phyloP scores from a whole-genome alignment of 2,888 invertebrate species.

The Athrips mouffetella region DNA sequence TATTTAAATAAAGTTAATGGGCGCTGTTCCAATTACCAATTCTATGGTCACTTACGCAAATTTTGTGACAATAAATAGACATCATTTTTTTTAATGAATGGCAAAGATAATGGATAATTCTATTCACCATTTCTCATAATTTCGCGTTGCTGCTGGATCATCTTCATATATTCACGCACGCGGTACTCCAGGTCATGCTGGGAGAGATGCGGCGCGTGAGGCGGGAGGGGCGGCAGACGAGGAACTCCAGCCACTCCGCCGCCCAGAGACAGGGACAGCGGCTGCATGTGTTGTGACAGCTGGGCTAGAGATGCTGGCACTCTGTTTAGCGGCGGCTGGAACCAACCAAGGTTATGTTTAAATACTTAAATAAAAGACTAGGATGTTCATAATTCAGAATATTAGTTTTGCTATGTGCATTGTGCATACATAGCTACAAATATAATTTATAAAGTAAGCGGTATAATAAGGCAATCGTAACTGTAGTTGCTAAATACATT shows the following conservation, averaged over 20 bases:
- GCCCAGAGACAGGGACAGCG: constrained; percentile 83
- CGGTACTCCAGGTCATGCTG: constrained; percentile 87
- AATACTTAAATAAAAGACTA: neutral
- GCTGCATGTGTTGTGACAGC: constrained; percentile 83
- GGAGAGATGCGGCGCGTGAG: constrained; percentile 77
- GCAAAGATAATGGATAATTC: neutral
- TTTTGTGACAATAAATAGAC: too few species aligned
- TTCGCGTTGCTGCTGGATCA: constrained; percentile 77
- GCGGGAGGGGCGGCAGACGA: constrained; percentile 76
- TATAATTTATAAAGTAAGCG: too few species aligned
- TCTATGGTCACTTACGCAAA: too few species aligned
- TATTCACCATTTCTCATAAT: constrained; percentile 61
- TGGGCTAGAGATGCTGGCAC: constrained; percentile 78
- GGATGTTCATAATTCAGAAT: constrained; percentile 15
- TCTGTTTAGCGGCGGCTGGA: constrained; percentile 74
- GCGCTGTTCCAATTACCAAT: too few species aligned
- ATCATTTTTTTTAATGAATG: too few species aligned
- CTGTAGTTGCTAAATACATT: too few species aligned
- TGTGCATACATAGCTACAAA: too few species aligned
- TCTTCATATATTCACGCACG: constrained; percentile 88
- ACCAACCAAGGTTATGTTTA: constrained; percentile 16
- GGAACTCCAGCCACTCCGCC: constrained; percentile 75
- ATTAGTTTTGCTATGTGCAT: neutral
- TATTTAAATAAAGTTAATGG: too few species aligned
- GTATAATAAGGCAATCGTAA: neutral